A percentile compares a stretch with the other conserved stretches of the same genome.
These are phyloP conservation scores for Agriopis aurantiaria DNA, from an alignment of 2,888 invertebrate genomes.

Conservation along the genomic window DNA sequence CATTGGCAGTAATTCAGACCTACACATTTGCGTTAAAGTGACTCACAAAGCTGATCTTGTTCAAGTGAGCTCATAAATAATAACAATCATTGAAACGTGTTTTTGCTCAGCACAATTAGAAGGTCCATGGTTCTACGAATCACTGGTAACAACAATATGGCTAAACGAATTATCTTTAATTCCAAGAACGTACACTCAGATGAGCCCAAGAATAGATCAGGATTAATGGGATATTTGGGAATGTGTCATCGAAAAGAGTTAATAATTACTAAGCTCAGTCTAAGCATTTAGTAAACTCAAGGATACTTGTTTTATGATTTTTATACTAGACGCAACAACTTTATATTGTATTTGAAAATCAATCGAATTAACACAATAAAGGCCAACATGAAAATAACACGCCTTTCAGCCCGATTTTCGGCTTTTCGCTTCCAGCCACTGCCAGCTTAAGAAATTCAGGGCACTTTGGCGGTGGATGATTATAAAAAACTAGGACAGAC, in stretches of 20 bases:
- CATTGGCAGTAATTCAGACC: constrained; percentile 21
- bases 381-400: too few relatives aligned
- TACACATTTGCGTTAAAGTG: constrained; percentile 49
- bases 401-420: too few relatives aligned
- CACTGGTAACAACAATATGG: constrained; percentile 54
- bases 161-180: constrained; percentile 56
- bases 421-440: too few relatives aligned
- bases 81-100: constrained; percentile 72
- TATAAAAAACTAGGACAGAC: too few relatives aligned
- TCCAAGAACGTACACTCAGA: constrained; percentile 55
- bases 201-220: constrained; percentile 53
- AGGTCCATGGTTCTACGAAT: constrained; percentile 59
- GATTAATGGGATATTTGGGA: constrained; percentile 23
- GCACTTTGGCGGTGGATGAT: too few relatives aligned
- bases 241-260: constrained; percentile 24
- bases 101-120: constrained; percentile 77
- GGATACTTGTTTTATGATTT: too few relatives aligned
- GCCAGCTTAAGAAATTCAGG: too few relatives aligned
- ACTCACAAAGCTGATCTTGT: constrained; percentile 72
- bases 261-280: not conserved
- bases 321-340: too few relatives aligned
- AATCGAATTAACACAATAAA: too few relatives aligned
- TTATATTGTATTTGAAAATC: too few relatives aligned
- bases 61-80: constrained; percentile 68
- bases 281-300: too few relatives aligned